phyloP scores from a whole-genome alignment of 2,113 vertebrate species.

The Cavia aperea region DNA sequence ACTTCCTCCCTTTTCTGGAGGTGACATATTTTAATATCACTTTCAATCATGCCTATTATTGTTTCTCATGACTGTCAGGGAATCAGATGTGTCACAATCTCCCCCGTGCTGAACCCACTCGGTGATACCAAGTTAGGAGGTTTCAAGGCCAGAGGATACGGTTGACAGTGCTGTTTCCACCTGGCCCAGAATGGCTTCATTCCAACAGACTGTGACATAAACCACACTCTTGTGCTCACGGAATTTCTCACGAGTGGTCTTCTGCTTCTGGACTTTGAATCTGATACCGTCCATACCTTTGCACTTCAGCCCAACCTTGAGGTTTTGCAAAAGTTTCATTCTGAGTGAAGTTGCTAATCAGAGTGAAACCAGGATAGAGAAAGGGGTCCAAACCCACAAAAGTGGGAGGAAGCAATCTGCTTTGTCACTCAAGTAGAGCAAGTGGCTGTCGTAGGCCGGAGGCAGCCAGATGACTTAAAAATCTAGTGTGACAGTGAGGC shows the following conservation, averaged over 20 bases:
- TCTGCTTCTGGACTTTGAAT: constrained; percentile 40
- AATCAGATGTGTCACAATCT: not conserved
- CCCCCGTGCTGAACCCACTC: not conserved
- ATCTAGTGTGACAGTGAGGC: not conserved
- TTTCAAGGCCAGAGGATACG: not conserved
- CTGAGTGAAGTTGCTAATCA: constrained; percentile 66
- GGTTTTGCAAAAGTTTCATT: constrained; percentile 62
- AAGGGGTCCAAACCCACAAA: constrained; percentile 63
- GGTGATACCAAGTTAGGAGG: not conserved
- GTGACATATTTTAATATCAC: not conserved
- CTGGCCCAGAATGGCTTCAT: constrained; percentile 31
- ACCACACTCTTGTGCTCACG: constrained; percentile 41
- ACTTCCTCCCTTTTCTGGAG: not conserved
- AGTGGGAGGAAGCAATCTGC: constrained; percentile 64
- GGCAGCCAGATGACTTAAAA: not conserved
- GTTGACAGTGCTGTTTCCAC: constrained; percentile 14
- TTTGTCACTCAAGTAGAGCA: constrained; percentile 57
- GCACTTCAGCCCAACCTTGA: constrained; percentile 56
- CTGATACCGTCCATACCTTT: constrained; percentile 44
- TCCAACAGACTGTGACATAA: constrained; percentile 46
- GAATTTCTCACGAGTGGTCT: constrained; percentile 65
- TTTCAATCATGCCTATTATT: not conserved
- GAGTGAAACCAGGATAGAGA: constrained; percentile 64
- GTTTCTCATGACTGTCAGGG: constrained; percentile 12
- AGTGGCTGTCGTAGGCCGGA: not conserved